Evolutionary conservation across 1,140 invertebrate species (phyloP), one percentile per base, ranked within the genome.

Genomic region (Drosophila pectinifera): DNA sequence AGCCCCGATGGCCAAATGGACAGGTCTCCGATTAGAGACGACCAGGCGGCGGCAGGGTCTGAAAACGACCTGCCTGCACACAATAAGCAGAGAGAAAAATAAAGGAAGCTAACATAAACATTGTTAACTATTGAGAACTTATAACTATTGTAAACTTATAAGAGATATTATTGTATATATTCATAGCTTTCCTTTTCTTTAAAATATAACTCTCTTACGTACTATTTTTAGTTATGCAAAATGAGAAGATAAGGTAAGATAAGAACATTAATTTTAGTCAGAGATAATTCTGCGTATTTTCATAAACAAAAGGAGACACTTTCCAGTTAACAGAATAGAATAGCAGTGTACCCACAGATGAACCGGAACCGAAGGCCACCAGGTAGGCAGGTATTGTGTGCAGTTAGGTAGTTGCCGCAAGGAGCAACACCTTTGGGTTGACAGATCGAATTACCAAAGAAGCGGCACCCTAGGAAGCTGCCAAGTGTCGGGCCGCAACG

Each of bases 391-490:
- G 39, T 24, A 38, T 56, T 65, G 61, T 49, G 41, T 42, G 61
- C 46, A 36, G 42, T 67, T 68, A 69, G 46, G 38, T 69, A 36
- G 41, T 31, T 38, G 48, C 64, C 67, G 42, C 67, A 56, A 55
- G 39, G 34, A 39, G 64, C 64, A 70, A 70, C 67, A 70, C 67
- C 65, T 69, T 38, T 54, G 28, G 36, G 36, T 67, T 68, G 64
- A 55, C 63, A 55, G 41, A 70, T 70, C 41, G 49, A 45, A 56
- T 70, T 69, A 56, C 67, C 41, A 1, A 38, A 67, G 61, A 45
- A 38, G 67, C 31, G 51, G 51, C 65, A 68, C 65, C 46, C 63
- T 68, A 69, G 63, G 63, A 65, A 65, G 63, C 63, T 62, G 59
- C 42, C 64, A 49, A 67, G 59, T 42, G 45, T 28, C 45, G 45